Conservation (phyloP, 1,140 invertebrate genomes). For the Bathynomus jamesi region DNA sequence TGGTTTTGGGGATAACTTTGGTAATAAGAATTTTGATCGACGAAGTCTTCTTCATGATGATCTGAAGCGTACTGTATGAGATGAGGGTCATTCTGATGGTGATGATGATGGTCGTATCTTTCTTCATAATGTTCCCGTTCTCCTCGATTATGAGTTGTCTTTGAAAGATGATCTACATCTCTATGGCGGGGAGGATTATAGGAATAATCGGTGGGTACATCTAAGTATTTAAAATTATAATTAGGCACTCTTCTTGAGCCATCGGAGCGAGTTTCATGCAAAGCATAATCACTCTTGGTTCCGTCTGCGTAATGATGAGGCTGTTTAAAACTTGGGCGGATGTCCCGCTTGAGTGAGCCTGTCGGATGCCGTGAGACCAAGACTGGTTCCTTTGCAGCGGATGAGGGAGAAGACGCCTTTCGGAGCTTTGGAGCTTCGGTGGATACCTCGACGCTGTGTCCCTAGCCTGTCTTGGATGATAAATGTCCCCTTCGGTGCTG, state of each 20-base stretch:
- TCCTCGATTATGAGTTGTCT: not conserved
- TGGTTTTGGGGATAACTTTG: not conserved
- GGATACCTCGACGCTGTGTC: not conserved
- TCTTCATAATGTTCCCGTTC: not conserved
- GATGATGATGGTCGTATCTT: no score
- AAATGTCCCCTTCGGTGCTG: not conserved
- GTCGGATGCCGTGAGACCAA: not conserved
- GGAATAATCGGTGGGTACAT: not conserved
- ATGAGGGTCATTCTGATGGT: not conserved
- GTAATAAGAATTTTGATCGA: not conserved
- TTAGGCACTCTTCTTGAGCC: not conserved
- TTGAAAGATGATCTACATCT: not conserved
- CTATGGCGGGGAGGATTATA: not conserved
- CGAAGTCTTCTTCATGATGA: not conserved
- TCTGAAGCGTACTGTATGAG: not conserved
- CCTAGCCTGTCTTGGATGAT: not conserved
- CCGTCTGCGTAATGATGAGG: no score
- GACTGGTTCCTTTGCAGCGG: not conserved
- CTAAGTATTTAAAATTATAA: slow-evolving; percentile 1
- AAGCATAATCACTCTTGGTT: not conserved
- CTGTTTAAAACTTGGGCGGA: no score
- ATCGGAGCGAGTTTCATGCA: not conserved
- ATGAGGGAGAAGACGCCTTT: not conserved
- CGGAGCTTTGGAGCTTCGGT: not conserved
- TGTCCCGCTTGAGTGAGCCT: no score